Base-by-base conservation (phyloP, 2,888 invertebrate genomes). In the Scaptomyza parva region DNA sequence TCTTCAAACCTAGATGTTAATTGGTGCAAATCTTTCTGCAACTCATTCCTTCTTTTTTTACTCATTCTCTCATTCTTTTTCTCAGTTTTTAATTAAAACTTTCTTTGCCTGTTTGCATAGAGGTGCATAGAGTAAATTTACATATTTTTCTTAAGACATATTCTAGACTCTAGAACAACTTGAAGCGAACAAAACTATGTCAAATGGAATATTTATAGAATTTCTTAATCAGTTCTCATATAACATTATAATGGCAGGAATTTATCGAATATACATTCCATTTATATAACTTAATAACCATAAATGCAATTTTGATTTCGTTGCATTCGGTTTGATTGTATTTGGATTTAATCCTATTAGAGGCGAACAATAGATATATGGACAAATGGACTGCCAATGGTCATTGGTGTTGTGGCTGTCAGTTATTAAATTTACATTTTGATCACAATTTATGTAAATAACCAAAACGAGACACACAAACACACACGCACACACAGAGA, bases 401-500 rank as follows among this genome's bases (percentile, higher is more conserved):
- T 3, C 12, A 9, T 17, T 4, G 8, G 2, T 9, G 1, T 26
- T 18, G 11, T 17, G 12, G 12, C 12, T 14, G 35, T 2, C 37
- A 17, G 37, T 17, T 37, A 37, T 7, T 17, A 37, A 37, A 72
- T 67, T 72, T 71, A 55, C 63, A 57, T 57, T 47, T 51, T 50
- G 53, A 24, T 41, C 22, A 37, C 48, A 51, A 53, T 65, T 52
- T 55, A 69, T 66, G 51, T 26, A 57, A 71, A 64, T 37, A 20
- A 17, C 9, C 1, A 33, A 59, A 3, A 17, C 37, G 17, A 59
- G 4, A 17, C 37, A 37, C 37, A 17, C 17, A 37, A 3, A 37
- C 37, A 37, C n/a, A 35, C 7, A 8, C 14, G 1, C 7, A 14
- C 7, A 35, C 2, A 14, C 7, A 33, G 9, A 33, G 3, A 28